These are phyloP conservation scores for Platycheirus rosarum DNA, from an alignment of 2,888 invertebrate genomes.

Conservation along the genomic window DNA sequence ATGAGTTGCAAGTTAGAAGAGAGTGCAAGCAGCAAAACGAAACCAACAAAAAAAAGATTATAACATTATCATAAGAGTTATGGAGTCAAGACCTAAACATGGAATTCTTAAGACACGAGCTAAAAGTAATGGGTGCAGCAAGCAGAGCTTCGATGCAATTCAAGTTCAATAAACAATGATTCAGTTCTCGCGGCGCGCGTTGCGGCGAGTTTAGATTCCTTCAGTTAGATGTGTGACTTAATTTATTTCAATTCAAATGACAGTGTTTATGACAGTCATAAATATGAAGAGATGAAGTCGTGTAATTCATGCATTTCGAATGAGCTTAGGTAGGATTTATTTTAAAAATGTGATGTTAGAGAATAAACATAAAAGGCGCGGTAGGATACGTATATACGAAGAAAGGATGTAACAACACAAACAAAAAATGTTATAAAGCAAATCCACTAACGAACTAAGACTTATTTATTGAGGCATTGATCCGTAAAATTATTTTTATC, in stretches of 20 bases:
- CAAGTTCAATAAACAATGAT: slow-evolving; percentile 39
- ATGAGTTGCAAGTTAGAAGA: slow-evolving; percentile 5
- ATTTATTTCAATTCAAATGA: slow-evolving; percentile 29
- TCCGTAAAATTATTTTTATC: no score
- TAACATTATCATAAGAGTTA: slow-evolving; percentile 4
- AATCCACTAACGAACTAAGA: no score
- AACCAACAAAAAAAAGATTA: not conserved
- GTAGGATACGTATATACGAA: no score
- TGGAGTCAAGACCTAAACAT: not conserved
- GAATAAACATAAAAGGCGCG: no score
- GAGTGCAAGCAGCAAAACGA: not conserved
- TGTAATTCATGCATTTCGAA: not conserved
- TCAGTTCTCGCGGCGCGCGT: slow-evolving; percentile 6
- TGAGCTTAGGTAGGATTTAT: not conserved
- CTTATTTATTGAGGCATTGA: no score
- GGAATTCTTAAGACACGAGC: slow-evolving; percentile 12
- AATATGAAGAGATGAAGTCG: not conserved
- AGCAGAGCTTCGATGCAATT: slow-evolving; percentile 28
- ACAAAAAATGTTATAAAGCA: no score
- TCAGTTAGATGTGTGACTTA: slow-evolving; percentile 2
- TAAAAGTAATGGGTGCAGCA: slow-evolving; percentile 23
- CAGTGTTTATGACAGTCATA: not conserved
- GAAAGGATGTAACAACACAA: no score
- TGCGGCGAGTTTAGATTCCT: not conserved
- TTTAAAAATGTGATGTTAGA: not conserved